These are phyloP conservation scores for Phymatocera aterrima DNA, from an alignment of 2,888 invertebrate species.

Conservation along the genomic window DNA sequence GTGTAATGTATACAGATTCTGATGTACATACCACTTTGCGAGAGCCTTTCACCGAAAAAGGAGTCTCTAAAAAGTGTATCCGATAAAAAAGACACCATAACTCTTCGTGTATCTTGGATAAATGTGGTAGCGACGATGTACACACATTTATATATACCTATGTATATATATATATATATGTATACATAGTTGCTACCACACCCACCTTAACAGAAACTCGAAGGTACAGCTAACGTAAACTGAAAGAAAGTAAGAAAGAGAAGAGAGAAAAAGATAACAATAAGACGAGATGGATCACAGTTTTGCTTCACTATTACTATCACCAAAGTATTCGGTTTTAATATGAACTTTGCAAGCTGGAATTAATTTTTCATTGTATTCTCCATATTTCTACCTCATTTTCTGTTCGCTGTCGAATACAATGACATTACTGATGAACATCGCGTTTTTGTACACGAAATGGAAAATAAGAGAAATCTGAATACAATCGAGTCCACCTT, in stretches of 20 bases:
- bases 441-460: background rate
- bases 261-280: background rate
- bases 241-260: background rate
- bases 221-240: too few species aligned
- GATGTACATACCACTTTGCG: background rate
- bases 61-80: background rate
- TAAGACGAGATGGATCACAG: background rate
- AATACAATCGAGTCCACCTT: background rate
- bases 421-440: too few species aligned
- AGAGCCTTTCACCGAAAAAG: background rate
- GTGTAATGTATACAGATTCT: background rate
- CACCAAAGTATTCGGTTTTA: background rate
- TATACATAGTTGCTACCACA: too few species aligned
- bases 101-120: background rate
- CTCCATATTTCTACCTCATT: background rate
- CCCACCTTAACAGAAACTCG: too few species aligned
- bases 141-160: too few species aligned
- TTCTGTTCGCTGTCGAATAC: background rate
- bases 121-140: background rate
- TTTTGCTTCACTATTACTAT: background rate
- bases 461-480: background rate
- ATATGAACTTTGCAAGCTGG: background rate
- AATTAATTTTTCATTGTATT: background rate
- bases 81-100: background rate
- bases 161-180: too few species aligned